Evolutionary conservation across 2,888 invertebrate species (phyloP).

Genomic region (Helicoverpa assulta): DNA sequence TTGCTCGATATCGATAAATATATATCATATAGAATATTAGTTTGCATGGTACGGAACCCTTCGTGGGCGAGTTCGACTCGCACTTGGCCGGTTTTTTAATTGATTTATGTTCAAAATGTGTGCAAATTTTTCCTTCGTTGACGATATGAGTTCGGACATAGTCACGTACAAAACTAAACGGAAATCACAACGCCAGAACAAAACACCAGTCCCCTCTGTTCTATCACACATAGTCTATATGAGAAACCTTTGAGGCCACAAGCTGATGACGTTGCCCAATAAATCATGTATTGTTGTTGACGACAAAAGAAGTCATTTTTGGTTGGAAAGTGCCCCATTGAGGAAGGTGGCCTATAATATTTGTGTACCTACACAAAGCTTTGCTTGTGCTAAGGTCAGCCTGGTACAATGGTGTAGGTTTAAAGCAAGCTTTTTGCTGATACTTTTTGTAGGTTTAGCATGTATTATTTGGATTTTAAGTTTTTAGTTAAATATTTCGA

Average conservation of each 20-base stretch:
- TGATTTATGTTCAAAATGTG: no score
- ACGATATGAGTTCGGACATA: no score
- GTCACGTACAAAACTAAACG: no score
- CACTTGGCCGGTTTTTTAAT: no score
- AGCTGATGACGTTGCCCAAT: constrained; percentile 66
- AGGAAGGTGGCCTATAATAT: constrained; percentile 71
- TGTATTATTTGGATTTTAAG: neutral
- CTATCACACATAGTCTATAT: constrained; percentile 48
- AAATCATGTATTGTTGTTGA: constrained; percentile 86
- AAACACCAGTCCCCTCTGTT: constrained; percentile 34
- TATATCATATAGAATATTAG: no score
- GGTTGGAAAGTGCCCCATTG: constrained; percentile 81
- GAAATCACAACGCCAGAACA: neutral
- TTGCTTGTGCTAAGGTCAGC: constrained; percentile 62
- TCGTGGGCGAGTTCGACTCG: no score
- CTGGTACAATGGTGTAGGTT: constrained; percentile 49
- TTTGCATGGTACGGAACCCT: no score
- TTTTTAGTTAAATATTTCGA: no score
- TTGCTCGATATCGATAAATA: no score
- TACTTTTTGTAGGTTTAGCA: neutral
- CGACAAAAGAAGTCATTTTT: constrained; percentile 88
- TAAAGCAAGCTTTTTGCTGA: constrained; percentile 21
- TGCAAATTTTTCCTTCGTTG: no score
- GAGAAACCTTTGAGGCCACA: constrained; percentile 68
- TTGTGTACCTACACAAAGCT: constrained; percentile 69